Evolutionary conservation across 2,113 vertebrate genomes (phyloP).

Genomic region (Melozone crissalis): DNA sequence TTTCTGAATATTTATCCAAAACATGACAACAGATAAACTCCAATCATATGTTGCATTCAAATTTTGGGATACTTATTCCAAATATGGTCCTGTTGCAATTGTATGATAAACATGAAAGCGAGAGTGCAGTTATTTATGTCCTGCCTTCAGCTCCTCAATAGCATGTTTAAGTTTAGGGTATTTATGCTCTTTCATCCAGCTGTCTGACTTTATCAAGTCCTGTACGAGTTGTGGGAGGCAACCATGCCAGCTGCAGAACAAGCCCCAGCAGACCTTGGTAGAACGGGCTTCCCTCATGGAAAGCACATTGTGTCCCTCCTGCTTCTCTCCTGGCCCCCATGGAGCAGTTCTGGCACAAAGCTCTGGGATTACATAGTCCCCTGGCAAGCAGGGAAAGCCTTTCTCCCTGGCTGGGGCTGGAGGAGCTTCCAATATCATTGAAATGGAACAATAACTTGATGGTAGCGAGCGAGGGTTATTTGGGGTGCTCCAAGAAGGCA

Average conservation of each 20-base stretch:
- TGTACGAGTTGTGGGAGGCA: slow-evolving; percentile 45
- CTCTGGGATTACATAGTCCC: neutral
- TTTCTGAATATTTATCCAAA: slow-evolving; percentile 58
- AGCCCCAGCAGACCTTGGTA: slow-evolving; percentile 32
- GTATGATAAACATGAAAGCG: slow-evolving; percentile 71
- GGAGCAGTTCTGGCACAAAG: slow-evolving; percentile 14
- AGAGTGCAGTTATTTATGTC: slow-evolving; percentile 73
- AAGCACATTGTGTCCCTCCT: slow-evolving; percentile 30
- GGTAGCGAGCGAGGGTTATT: slow-evolving; percentile 20
- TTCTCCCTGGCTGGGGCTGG: slow-evolving; percentile 25
- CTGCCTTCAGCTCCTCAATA: slow-evolving; percentile 67
- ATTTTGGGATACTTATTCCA: slow-evolving; percentile 72
- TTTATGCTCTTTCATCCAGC: slow-evolving; percentile 67
- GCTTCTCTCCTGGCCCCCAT: neutral
- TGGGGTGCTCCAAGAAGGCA: slow-evolving; percentile 48
- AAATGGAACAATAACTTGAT: slow-evolving; percentile 48
- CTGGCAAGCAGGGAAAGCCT: slow-evolving; percentile 40
- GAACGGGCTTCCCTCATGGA: slow-evolving; percentile 4
- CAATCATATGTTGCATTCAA: slow-evolving; percentile 66
- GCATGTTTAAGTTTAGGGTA: slow-evolving; percentile 64
- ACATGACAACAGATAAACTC: slow-evolving; percentile 70
- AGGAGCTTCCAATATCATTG: slow-evolving; percentile 36
- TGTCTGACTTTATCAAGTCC: slow-evolving; percentile 67
- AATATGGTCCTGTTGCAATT: slow-evolving; percentile 72
- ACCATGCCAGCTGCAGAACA: slow-evolving; percentile 4